Percentiles rank a stretch among this genome's conserved stretches.
These are phyloP conservation scores for Pseudorhiza aurosa DNA, from an alignment of 30 jellyfish, hydroid and myxozoan genomes.

Conservation along the genomic window DNA sequence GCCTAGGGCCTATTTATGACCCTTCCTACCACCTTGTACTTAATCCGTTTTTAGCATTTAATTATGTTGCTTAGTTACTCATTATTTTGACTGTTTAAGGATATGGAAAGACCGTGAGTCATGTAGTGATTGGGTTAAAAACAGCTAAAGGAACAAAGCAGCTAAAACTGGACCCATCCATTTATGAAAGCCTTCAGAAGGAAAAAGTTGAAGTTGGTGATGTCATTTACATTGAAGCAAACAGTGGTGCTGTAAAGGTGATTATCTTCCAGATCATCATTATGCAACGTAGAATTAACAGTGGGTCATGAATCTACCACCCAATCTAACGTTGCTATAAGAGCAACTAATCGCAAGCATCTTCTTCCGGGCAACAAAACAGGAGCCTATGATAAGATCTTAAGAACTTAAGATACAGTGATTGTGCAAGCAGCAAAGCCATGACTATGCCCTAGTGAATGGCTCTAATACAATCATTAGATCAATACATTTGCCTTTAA, in stretches of 20 bases:
- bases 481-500: too few species aligned
- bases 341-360: too few species aligned
- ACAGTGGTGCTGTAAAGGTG: conserved; percentile 97
- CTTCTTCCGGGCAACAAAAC: too few species aligned
- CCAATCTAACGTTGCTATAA: too few species aligned
- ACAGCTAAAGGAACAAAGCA: conserved; percentile 96
- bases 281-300: too few species aligned
- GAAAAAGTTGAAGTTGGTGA: conserved; percentile 97
- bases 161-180: conserved; percentile 92
- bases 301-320: too few species aligned
- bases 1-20: too few species aligned
- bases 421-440: not conserved
- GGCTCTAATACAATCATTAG: too few species aligned
- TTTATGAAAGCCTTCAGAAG: conserved; percentile 87
- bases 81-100: conserved; percentile 19
- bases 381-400: too few species aligned
- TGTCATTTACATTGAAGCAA: conserved; percentile 95
- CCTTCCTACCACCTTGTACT: too few species aligned
- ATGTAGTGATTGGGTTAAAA: conserved; percentile 92
- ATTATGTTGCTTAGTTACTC: not conserved
- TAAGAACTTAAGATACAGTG: not conserved
- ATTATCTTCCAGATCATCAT: too few species aligned
- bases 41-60: too few species aligned
- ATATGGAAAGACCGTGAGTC: conserved; percentile 89
- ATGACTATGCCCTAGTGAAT: not conserved